Percentiles rank a stretch among this genome's conserved stretches.
Evolutionary conservation across 2,113 vertebrate genomes (phyloP).

Genomic region (Entelurus aequoreus): DNA sequence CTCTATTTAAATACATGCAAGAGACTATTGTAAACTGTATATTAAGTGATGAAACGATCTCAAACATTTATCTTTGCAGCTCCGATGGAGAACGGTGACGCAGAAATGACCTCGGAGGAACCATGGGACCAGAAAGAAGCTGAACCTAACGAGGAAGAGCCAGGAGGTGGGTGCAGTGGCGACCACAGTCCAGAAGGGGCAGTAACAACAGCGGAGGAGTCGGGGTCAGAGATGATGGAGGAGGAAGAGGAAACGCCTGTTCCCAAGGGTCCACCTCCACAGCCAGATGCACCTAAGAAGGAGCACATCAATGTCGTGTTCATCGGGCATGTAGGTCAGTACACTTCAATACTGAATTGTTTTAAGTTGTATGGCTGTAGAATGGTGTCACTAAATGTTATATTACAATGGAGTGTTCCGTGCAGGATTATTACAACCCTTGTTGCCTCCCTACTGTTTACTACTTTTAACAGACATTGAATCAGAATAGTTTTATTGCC

Average conservation of each 20-base stretch:
- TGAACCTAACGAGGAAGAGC: conserved; percentile 84
- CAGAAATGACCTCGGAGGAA: conserved; percentile 77
- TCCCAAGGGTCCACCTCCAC: conserved; percentile 80
- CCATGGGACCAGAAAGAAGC: conserved; percentile 95
- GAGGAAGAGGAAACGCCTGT: conserved; percentile 90
- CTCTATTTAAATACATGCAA: no score
- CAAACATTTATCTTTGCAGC: conserved; percentile 46
- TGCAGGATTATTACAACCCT: no score
- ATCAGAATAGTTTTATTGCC: no score
- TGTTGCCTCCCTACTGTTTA: no score
- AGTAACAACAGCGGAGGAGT: conserved; percentile 65
- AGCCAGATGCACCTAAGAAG: conserved; percentile 90
- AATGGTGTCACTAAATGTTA: no score
- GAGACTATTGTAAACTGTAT: background rate
- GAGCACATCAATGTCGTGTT: conserved; percentile 98
- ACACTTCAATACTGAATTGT: background rate
- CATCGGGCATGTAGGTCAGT: conserved; percentile 97
- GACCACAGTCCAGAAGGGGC: conserved; percentile 68
- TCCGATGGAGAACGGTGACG: conserved; percentile 88
- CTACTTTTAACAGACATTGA: no score
- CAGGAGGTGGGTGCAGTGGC: conserved; percentile 72
- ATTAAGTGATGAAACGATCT: background rate
- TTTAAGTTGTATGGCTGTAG: no score
- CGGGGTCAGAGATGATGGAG: conserved; percentile 63
- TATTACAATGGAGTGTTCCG: no score